Evolutionary conservation across 2,888 invertebrate species (phyloP).

Genomic region (Epsilonema sp.): DNA sequence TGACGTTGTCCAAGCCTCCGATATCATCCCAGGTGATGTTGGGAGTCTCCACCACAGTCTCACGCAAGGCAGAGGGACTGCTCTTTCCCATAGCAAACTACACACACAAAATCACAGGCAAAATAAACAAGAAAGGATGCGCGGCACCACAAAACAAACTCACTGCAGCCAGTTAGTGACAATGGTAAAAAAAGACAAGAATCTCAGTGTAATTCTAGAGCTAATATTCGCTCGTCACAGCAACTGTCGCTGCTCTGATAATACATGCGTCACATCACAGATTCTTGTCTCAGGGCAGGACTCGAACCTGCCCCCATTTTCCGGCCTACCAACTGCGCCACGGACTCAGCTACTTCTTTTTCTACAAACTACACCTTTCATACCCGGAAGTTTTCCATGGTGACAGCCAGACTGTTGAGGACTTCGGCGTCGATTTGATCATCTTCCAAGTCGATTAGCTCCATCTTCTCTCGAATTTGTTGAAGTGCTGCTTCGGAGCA

Average conservation of each 20-base stretch:
- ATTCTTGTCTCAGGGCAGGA: too few relatives aligned
- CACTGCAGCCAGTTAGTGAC: neutral
- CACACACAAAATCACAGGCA: too few relatives aligned
- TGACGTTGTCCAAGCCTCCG: constrained; percentile 86
- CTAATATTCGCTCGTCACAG: neutral
- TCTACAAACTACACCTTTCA: too few relatives aligned
- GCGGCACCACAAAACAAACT: neutral
- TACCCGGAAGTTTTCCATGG: constrained; percentile 94
- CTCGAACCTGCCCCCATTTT: too few relatives aligned
- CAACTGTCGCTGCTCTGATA: too few relatives aligned
- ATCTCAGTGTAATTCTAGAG: neutral
- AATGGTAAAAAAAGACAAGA: neutral
- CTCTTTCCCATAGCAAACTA: constrained; percentile 96
- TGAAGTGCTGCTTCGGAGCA: constrained; percentile 98
- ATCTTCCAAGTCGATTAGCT: constrained; percentile 94
- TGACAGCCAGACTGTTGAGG: constrained; percentile 82
- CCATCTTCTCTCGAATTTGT: constrained; percentile 99
- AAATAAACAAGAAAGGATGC: too few relatives aligned
- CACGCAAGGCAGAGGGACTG: constrained; percentile 88
- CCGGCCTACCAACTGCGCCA: too few relatives aligned
- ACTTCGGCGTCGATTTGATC: constrained; percentile 98
- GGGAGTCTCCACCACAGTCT: constrained; percentile 97
- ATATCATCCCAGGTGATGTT: constrained; percentile 93
- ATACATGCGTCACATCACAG: too few relatives aligned
- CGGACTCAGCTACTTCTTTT: too few relatives aligned